Percentiles rank a stretch among this genome's conserved stretches.
Evolutionary conservation across 2,888 invertebrate genomes (phyloP).

Genomic region (Eupsilia transversa): DNA sequence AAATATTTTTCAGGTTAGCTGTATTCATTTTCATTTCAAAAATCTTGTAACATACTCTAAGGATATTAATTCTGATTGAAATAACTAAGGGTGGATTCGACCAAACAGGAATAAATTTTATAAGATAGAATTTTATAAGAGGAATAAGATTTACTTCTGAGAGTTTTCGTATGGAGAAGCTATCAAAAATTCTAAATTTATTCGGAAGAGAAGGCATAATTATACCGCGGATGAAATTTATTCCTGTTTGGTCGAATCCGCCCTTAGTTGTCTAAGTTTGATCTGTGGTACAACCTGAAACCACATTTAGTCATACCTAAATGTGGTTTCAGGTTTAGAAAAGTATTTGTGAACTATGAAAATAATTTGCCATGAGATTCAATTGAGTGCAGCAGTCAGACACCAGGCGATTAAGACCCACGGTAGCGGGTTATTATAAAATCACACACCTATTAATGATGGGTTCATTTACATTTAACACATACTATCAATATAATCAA

Average conservation of each 20-base stretch:
- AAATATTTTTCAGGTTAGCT: neutral
- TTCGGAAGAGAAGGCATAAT: no score
- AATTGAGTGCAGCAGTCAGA: neutral
- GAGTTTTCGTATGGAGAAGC: no score
- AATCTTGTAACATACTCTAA: neutral
- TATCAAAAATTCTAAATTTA: no score
- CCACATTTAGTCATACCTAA: neutral
- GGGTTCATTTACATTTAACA: neutral
- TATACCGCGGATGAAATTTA: no score
- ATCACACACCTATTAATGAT: neutral
- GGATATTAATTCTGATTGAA: neutral
- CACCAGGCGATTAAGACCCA: neutral
- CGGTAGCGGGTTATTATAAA: neutral
- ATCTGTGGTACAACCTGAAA: neutral
- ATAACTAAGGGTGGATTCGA: no score
- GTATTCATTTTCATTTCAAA: neutral
- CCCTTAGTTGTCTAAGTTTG: neutral
- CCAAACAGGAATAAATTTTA: no score
- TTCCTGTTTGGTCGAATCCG: no score
- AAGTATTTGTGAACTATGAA: neutral
- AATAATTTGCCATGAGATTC: neutral
- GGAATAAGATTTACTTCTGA: no score
- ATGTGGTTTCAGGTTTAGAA: neutral
- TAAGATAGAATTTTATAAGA: no score
- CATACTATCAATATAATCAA: neutral